Evolutionary conservation across 2,888 invertebrate genomes (phyloP), one percentile per base, ranked within the genome.

Genomic region (Xylocampa areola): DNA sequence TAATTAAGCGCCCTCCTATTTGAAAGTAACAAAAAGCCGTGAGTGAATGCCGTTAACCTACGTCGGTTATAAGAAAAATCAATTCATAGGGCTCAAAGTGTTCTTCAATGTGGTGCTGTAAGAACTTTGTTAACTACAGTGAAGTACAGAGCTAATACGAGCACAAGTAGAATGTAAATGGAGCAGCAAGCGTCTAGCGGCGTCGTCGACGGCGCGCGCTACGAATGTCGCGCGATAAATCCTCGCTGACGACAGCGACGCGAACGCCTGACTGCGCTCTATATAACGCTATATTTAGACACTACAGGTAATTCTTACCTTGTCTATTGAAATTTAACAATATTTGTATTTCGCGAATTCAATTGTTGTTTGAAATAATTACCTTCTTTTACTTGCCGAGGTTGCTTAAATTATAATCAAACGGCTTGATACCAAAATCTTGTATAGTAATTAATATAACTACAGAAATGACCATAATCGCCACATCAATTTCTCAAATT

Each of bases 261-360:
- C 59, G 68, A 48, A 64, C 73, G 76, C 68, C 62, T 72, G 64
- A 58, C 68, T 72, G 68, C 70, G 65, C 74, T 76, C 76, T 76
- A 73, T 77, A 71, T 68, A 77, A 69, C 69, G 43, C 70, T 81
- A 81, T 80, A 76, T 78, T 80, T 79, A 80, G 68, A 75, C 43
- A 45, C 39, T 45, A 57, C 43, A 40, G 52, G 48, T 65, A 58
- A 61, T 47, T 60, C 50, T 44, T 60, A 44, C 45, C 60, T 48
- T 58, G 51, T 43, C 32, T 32, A 52, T 17, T 44, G 6, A 45
- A 58, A 61, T 68, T 44, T 55, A 36, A 43, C 43, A 53, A 41
- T 40, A 52, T 60, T 14, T 37, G 45, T 44, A 21, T 40, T 41
- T 17, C 30, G 19, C 36, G 11, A 5, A n/a, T 36, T 17, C 10